Conservation (phyloP, 2,888 invertebrate species). For the Coleophora flavipennella region DNA sequence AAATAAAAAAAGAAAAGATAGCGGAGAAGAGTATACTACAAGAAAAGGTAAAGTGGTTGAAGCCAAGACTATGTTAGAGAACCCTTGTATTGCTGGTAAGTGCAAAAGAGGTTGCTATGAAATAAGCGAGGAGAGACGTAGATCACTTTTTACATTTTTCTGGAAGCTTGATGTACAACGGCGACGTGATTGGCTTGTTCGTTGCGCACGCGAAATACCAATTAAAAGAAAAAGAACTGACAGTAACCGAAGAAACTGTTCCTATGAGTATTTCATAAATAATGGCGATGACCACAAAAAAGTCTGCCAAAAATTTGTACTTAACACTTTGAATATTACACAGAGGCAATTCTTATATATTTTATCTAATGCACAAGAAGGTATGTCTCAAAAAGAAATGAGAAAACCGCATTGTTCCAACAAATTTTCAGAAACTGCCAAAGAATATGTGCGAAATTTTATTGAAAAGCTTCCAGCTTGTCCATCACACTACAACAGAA, state of each 20-base stretch:
- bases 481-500: constrained; percentile 13
- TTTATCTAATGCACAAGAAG: neutral
- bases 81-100: too few species aligned
- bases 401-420: neutral
- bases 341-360: neutral
- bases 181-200: neutral
- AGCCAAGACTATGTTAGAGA: too few species aligned
- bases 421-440: neutral
- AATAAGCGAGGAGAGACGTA: too few species aligned
- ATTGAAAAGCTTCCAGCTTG: constrained; percentile 14
- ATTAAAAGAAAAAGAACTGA: too few species aligned
- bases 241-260: neutral
- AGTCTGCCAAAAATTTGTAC: neutral
- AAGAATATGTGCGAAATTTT: constrained; percentile 1
- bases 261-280: neutral
- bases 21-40: too few species aligned
- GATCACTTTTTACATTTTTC: too few species aligned
- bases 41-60: too few species aligned
- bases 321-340: neutral
- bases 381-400: neutral
- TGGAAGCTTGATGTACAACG: too few species aligned
- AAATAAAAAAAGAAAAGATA: too few species aligned
- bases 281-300: neutral
- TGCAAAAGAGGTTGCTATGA: too few species aligned
- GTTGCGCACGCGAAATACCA: too few species aligned